Conservation (phyloP, 2,797 vertebrate species). For the Masticophis lateralis region DNA sequence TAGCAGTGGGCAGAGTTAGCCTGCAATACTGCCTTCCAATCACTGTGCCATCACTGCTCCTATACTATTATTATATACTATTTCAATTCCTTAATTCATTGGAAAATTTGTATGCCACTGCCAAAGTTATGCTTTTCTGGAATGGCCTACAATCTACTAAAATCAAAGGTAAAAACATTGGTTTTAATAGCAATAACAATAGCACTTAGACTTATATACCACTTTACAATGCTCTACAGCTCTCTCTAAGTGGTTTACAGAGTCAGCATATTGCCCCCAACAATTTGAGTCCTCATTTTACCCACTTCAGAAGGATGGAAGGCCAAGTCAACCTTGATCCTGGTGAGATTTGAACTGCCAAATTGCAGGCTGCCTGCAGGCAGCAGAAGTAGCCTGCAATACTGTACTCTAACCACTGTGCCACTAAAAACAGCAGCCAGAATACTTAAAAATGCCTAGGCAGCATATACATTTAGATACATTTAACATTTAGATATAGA, state of each 20-base stretch:
- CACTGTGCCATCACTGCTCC: not conserved
- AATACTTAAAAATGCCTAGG: not conserved
- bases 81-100: not conserved
- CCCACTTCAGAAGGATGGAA: no score
- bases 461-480: not conserved
- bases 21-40: not conserved
- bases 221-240: no score
- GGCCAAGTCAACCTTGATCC: no score
- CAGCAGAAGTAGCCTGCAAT: no score
- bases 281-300: no score
- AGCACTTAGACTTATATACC: no score
- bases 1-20: not conserved
- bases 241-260: no score
- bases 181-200: not conserved
- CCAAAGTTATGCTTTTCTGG: not conserved
- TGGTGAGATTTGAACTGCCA: no score
- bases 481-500: not conserved
- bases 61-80: not conserved
- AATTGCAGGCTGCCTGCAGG: no score
- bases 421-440: not conserved
- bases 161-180: not conserved
- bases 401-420: no score
- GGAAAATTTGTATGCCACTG: not conserved
- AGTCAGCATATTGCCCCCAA: no score
- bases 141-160: not conserved